Evolutionary conservation across 2,113 vertebrate genomes (phyloP).

Genomic region (Coptodon bakossiorum): DNA sequence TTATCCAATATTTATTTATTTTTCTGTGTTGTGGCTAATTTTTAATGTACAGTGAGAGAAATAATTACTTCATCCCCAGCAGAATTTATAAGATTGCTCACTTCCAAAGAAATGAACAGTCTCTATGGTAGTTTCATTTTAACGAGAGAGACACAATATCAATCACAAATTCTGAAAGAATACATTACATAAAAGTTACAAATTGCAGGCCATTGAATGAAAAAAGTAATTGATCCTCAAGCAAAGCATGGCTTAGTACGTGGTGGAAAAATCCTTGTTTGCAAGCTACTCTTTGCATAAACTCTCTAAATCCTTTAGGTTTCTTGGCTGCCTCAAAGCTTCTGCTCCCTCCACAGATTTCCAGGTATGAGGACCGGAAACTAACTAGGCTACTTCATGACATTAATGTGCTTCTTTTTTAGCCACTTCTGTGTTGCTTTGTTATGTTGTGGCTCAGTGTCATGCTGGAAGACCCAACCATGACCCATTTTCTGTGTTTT

Average conservation of each 20-base stretch:
- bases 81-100: not conserved
- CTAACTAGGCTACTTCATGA: not conserved
- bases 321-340: not conserved
- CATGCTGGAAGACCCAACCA: not conserved
- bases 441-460: not conserved
- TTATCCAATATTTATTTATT: not conserved
- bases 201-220: not conserved
- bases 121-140: not conserved
- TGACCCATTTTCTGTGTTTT: not conserved
- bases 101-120: not conserved
- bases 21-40: not conserved
- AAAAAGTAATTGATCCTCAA: not conserved
- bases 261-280: not conserved
- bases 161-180: not conserved
- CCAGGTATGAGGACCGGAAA: fast-evolving
- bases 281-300: not conserved
- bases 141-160: not conserved
- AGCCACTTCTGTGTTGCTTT: not conserved
- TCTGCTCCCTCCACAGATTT: not conserved
- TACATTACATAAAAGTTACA: not conserved
- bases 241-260: not conserved
- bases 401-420: not conserved
- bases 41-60: not conserved
- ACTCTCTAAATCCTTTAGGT: not conserved
- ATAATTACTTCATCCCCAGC: not conserved